A percentile compares a stretch with the other conserved stretches of the same genome.
These are phyloP conservation scores for Microcebus lehilahytsara DNA, from an alignment of 2,113 vertebrate species.

Conservation along the genomic window DNA sequence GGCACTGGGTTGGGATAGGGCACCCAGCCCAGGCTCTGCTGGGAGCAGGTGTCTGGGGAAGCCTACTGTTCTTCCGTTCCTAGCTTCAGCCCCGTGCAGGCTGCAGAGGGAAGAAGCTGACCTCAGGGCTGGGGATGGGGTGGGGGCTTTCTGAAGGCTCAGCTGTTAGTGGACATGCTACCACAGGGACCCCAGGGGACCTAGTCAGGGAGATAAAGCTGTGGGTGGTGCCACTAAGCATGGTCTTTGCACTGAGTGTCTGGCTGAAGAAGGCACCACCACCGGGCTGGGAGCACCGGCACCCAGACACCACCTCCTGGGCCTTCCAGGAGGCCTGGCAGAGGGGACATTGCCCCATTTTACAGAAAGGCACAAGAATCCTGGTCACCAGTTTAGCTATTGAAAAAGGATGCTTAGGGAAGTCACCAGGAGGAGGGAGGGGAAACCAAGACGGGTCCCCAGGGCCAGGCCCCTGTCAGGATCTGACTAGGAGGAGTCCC, in stretches of 20 bases:
- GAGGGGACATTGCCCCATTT: neutral
- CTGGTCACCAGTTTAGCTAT: neutral
- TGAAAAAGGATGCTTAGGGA: neutral
- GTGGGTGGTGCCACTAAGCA: neutral
- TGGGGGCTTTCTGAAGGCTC: neutral
- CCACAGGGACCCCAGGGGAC: neutral
- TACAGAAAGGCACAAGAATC: neutral
- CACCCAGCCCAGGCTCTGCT: neutral
- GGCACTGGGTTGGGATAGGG: neutral
- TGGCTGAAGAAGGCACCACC: neutral
- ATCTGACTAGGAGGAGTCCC: neutral
- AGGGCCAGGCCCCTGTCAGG: neutral
- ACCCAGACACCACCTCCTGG: too few relatives aligned
- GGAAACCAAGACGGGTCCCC: neutral
- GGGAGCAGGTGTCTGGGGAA: neutral
- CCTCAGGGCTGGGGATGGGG: neutral
- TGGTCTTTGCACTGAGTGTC: neutral
- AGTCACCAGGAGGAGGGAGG: neutral
- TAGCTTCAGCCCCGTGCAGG: neutral
- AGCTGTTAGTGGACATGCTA: neutral
- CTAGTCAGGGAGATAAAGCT: neutral
- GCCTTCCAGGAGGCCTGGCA: neutral
- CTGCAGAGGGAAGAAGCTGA: neutral
- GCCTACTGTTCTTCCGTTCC: neutral
- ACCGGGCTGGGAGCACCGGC: neutral